A percentile compares a stretch with the other conserved stretches of the same genome.
phyloP scores from a whole-genome alignment of 2,113 vertebrate species.

The Mystacornis crossleyi region DNA sequence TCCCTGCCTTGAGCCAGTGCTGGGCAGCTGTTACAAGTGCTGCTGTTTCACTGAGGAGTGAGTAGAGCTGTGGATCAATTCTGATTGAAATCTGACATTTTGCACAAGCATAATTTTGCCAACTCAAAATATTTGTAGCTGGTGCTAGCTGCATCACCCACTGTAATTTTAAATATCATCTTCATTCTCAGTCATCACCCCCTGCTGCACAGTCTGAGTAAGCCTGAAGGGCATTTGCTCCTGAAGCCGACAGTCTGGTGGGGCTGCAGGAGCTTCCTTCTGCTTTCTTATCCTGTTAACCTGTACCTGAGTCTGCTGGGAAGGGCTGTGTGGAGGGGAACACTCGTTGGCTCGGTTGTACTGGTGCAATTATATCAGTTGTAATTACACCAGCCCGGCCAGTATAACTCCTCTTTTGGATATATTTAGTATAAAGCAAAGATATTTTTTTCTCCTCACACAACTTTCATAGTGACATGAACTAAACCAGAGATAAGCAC shows the following conservation, averaged over 20 bases:
- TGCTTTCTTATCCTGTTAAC: background rate
- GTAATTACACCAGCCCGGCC: background rate
- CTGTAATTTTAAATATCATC: background rate
- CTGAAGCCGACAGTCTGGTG: background rate
- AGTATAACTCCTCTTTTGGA: background rate
- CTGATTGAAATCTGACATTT: background rate
- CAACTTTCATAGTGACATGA: background rate
- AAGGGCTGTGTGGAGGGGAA: background rate
- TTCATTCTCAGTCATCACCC: background rate
- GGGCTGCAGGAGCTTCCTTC: background rate
- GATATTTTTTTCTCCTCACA: background rate
- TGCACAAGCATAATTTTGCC: background rate
- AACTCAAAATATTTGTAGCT: background rate
- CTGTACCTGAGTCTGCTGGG: background rate
- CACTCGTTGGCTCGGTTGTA: background rate
- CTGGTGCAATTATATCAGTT: background rate
- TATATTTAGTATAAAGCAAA: background rate
- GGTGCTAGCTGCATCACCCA: background rate
- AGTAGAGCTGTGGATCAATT: background rate
- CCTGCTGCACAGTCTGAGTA: background rate
- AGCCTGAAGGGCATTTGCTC: background rate
- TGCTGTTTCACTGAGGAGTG: background rate
- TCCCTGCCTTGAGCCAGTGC: background rate
- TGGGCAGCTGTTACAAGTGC: background rate
- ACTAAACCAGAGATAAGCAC: conserved; percentile 14